Percentiles rank a stretch among this genome's conserved stretches.
These are phyloP conservation scores for Ctenoplectra terminalis DNA, from an alignment of 1,140 invertebrate genomes.

Conservation along the genomic window DNA sequence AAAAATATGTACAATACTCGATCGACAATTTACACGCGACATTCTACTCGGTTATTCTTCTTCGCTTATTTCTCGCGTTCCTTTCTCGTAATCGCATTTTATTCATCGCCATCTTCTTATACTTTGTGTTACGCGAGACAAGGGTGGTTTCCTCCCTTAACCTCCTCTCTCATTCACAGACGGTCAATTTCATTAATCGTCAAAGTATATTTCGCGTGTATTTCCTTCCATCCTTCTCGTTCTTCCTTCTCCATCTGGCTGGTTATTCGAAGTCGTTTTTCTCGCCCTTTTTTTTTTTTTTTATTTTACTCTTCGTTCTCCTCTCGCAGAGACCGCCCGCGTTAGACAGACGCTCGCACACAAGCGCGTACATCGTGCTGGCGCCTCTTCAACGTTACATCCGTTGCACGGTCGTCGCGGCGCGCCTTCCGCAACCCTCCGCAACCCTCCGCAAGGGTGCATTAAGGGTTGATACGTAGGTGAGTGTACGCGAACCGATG, in stretches of 20 bases:
- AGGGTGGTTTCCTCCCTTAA: neutral
- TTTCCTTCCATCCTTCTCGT: neutral
- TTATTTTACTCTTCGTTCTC: neutral
- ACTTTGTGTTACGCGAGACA: neutral
- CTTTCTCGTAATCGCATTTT: neutral
- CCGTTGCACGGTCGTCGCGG: neutral
- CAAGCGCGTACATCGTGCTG: neutral
- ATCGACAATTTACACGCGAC: conserved; percentile 61
- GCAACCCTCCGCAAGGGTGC: neutral
- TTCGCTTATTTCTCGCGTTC: conserved; percentile 20
- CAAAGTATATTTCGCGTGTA: neutral
- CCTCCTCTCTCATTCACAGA: too few species aligned
- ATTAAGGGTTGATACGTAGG: neutral
- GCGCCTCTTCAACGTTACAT: neutral
- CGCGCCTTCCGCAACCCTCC: conserved; percentile 4
- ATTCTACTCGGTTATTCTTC: neutral
- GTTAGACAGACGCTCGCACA: neutral
- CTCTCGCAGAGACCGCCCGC: neutral
- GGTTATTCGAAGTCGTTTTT: conserved; percentile 4
- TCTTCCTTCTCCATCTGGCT: neutral
- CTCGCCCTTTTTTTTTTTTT: too few species aligned
- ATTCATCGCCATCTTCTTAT: neutral
- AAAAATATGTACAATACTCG: conserved; percentile 67
- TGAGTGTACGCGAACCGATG: conserved; percentile 15
- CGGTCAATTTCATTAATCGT: conserved; percentile 1